phyloP scores from a whole-genome alignment of 2,797 vertebrate species.

The Spinus olivaceus region DNA sequence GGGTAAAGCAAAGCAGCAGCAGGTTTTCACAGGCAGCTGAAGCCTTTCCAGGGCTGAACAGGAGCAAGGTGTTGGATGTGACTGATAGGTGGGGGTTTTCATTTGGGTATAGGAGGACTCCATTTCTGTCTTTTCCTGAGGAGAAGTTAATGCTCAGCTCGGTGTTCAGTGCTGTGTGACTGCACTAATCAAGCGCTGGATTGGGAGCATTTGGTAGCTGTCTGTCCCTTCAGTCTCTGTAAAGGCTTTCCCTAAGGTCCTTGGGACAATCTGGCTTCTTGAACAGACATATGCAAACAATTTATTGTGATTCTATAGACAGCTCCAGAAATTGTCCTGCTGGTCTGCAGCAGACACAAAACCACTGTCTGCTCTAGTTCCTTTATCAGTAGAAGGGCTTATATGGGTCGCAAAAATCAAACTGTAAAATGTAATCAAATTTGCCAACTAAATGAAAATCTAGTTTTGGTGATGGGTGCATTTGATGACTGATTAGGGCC shows the following conservation, averaged over 20 bases:
- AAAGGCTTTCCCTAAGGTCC: not conserved
- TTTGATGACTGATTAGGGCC: not conserved
- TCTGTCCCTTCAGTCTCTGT: not conserved
- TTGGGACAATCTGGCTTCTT: not conserved
- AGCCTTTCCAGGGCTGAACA: not conserved
- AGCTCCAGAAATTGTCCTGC: not conserved
- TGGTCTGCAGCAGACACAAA: not conserved
- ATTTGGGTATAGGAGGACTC: not conserved
- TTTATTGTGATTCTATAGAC: not conserved
- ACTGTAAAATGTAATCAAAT: not conserved
- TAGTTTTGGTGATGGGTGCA: not conserved
- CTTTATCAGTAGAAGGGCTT: not conserved
- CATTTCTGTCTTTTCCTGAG: not conserved
- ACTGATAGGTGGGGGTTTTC: not conserved
- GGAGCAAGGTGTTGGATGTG: not conserved
- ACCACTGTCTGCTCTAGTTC: not conserved
- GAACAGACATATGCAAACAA: not conserved
- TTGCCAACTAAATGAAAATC: not conserved
- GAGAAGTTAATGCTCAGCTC: not conserved
- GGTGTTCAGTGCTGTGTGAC: not conserved
- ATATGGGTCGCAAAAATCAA: not conserved
- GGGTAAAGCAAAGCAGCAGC: not conserved
- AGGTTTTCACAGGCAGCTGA: not conserved
- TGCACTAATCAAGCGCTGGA: not conserved
- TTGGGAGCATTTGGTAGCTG: not conserved